Percentiles rank a stretch among this genome's conserved stretches.
Conservation (phyloP, 2,797 vertebrate species). For the Lepilemur ruficaudatus region DNA sequence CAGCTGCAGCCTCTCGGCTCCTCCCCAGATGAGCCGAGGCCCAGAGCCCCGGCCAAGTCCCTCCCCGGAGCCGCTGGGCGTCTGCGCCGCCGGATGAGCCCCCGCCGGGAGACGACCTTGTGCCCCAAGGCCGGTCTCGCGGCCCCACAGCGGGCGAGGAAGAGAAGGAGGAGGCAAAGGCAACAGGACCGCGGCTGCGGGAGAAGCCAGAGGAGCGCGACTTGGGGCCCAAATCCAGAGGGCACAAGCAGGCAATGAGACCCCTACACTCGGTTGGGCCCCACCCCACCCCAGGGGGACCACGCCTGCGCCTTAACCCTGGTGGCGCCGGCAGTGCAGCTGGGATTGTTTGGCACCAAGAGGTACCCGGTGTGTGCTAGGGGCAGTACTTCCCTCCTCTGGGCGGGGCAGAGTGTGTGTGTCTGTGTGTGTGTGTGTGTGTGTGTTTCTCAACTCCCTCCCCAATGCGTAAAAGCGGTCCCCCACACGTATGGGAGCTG, state of each 20-base stretch:
- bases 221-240: background rate
- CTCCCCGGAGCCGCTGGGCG: slow-evolving; percentile 64
- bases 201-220: background rate
- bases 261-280: background rate
- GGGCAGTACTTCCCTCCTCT: background rate
- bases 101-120: slow-evolving; percentile 29
- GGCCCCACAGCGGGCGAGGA: background rate
- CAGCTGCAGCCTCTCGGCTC: slow-evolving; percentile 7
- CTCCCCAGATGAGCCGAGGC: slow-evolving; percentile 2
- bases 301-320: slow-evolving; percentile 34
- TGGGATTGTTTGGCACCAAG: background rate
- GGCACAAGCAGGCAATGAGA: background rate
- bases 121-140: background rate
- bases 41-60: slow-evolving; percentile 54
- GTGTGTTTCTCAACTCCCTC: background rate
- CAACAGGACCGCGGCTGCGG: too few species aligned
- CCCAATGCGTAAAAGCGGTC: background rate
- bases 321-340: background rate
- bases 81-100: slow-evolving; percentile 62
- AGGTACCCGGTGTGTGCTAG: background rate
- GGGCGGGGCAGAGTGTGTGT: background rate
- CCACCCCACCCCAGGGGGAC: background rate
- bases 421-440: too few species aligned
- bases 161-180: background rate
- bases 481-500: background rate